A percentile compares a stretch with the other conserved stretches of the same genome.
Evolutionary conservation across 2,888 invertebrate genomes (phyloP).

Genomic region (Anoplius nigerrimus): DNA sequence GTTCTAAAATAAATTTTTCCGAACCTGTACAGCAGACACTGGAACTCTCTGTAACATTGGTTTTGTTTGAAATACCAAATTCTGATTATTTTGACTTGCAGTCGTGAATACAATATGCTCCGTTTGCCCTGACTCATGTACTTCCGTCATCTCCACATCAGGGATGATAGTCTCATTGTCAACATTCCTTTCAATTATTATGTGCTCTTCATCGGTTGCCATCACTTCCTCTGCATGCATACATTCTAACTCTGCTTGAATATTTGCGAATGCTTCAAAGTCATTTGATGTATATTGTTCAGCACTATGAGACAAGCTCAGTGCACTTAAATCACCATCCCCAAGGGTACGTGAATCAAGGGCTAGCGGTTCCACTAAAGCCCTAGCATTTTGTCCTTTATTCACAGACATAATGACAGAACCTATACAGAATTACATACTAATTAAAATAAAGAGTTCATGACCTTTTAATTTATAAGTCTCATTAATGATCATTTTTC

Average conservation of each 20-base stretch:
- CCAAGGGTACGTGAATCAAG: constrained; percentile 63
- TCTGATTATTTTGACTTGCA: constrained; percentile 66
- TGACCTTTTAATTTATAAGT: background rate
- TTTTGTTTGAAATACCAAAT: constrained; percentile 71
- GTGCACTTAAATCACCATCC: constrained; percentile 68
- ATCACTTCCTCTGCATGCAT: constrained; percentile 73
- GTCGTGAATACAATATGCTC: constrained; percentile 69
- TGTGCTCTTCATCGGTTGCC: constrained; percentile 65
- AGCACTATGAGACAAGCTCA: constrained; percentile 60
- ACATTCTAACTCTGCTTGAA: constrained; percentile 74
- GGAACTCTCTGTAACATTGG: constrained; percentile 71
- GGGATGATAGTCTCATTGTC: constrained; percentile 64
- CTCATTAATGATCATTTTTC: background rate
- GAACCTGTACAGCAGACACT: constrained; percentile 65
- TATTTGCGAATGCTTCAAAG: constrained; percentile 74
- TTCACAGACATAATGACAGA: constrained; percentile 64
- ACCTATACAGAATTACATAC: constrained; percentile 6
- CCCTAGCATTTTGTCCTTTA: constrained; percentile 63
- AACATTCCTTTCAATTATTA: constrained; percentile 52
- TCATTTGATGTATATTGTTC: constrained; percentile 70
- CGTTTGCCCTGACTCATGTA: constrained; percentile 60
- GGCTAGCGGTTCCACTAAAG: constrained; percentile 66
- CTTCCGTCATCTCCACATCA: constrained; percentile 70
- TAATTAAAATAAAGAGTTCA: background rate
- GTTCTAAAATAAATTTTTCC: background rate